Evolutionary conservation across 2,113 vertebrate genomes (phyloP).

Genomic region (Callospermophilus lateralis): DNA sequence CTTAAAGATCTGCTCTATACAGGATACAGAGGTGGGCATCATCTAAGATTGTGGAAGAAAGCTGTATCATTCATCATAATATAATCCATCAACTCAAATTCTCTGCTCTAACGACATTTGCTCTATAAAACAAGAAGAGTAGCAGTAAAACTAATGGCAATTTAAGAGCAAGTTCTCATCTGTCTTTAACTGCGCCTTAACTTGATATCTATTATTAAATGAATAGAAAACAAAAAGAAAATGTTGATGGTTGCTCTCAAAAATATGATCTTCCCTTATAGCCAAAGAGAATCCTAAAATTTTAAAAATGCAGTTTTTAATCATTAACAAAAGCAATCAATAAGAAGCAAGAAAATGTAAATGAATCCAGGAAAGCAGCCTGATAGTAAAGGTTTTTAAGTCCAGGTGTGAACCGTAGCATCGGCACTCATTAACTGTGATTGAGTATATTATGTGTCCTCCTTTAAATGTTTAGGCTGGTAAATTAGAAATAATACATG

Average conservation of each 20-base stretch:
- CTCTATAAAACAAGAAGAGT: not conserved
- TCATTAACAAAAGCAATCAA: not conserved
- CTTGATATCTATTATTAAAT: conserved; percentile 48
- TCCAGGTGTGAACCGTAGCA: not conserved
- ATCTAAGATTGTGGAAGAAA: not conserved
- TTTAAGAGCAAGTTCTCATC: conserved; percentile 1
- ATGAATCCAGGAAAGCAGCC: not conserved
- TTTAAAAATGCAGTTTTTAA: not conserved
- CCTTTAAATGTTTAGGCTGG: not conserved
- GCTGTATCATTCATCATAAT: not conserved
- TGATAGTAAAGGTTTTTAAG: not conserved
- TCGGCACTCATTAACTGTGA: not conserved
- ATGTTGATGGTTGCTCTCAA: not conserved
- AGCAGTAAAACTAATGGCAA: conserved; percentile 49
- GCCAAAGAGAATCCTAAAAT: conserved; percentile 29
- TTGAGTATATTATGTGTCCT: not conserved
- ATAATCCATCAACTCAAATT: not conserved
- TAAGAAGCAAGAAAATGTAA: not conserved
- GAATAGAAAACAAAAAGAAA: conserved; percentile 30
- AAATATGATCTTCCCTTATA: not conserved
- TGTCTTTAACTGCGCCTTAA: not conserved
- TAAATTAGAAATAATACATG: not conserved
- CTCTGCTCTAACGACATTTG: not conserved
- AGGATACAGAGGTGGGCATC: not conserved
- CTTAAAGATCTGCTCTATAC: not conserved